These are phyloP conservation scores for Zosterops borbonicus DNA, from an alignment of 2,113 vertebrate species.

Conservation along the genomic window DNA sequence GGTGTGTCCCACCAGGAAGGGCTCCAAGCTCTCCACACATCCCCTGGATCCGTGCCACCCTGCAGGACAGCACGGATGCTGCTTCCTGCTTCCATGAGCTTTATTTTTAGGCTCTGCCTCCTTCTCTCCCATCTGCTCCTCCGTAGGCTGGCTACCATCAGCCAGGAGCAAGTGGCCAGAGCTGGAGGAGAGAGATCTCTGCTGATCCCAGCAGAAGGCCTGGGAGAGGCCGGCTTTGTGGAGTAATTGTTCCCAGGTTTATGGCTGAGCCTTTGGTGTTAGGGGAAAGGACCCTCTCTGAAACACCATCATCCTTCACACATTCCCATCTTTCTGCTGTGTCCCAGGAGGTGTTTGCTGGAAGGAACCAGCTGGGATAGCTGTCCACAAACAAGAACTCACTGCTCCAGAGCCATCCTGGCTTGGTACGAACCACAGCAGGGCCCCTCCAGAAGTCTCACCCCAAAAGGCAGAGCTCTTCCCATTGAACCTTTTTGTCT, in stretches of 20 bases:
- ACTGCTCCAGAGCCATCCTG: not conserved
- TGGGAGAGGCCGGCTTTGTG: not conserved
- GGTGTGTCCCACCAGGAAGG: not conserved
- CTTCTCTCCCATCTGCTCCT: conserved; percentile 18
- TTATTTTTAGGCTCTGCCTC: conserved; percentile 34
- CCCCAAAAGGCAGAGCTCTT: not conserved
- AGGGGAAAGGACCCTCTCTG: not conserved
- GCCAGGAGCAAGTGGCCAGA: not conserved
- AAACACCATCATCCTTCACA: not conserved
- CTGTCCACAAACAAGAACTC: not conserved
- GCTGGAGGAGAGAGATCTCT: not conserved
- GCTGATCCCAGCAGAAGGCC: not conserved
- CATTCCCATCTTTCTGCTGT: not conserved
- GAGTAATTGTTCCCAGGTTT: not conserved
- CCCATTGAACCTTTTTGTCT: too few species aligned
- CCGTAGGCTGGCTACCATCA: not conserved
- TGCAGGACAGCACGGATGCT: not conserved
- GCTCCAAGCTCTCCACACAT: not conserved
- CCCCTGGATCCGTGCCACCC: not conserved
- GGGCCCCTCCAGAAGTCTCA: accelerated
- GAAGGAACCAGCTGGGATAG: not conserved
- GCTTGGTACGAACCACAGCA: not conserved
- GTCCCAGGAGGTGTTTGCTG: not conserved
- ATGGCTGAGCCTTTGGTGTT: not conserved
- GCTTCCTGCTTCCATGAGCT: not conserved